Percentiles rank a stretch among this genome's conserved stretches.
Conservation (phyloP, 2,113 vertebrate genomes). For the Petromus typicus region DNA sequence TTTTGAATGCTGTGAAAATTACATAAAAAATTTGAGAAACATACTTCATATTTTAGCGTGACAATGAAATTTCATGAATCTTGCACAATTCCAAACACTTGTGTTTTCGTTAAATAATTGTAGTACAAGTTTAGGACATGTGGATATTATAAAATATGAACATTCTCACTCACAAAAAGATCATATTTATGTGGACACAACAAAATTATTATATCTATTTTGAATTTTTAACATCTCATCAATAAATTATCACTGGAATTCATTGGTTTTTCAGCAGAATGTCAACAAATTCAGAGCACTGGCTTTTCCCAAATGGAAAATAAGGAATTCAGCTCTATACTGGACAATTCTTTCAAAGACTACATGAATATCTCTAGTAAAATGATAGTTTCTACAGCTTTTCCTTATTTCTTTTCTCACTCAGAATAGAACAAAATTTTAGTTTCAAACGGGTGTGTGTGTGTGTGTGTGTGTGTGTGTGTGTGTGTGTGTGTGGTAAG, state of each 20-base stretch:
- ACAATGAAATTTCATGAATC: not conserved
- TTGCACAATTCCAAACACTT: not conserved
- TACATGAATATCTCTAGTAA: not conserved
- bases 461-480: too few relatives aligned
- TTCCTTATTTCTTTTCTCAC: not conserved
- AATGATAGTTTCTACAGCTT: not conserved
- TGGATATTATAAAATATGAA: not conserved
- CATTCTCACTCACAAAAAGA: not conserved
- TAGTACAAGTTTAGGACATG: not conserved
- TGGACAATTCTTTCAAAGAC: not conserved
- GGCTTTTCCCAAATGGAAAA: not conserved
- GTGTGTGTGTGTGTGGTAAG: too few relatives aligned
- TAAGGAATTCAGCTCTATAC: not conserved
- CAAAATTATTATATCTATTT: not conserved
- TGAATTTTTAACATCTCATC: not conserved
- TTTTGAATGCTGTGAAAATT: not conserved
- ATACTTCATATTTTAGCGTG: not conserved
- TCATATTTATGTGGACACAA: not conserved
- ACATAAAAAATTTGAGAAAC: not conserved
- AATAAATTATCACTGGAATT: not conserved
- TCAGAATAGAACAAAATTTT: not conserved
- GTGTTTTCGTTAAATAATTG: not conserved
- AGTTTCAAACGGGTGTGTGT: not conserved
- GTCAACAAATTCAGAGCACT: not conserved
- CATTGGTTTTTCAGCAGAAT: not conserved